Evolutionary conservation across 2,888 invertebrate genomes (phyloP).

Genomic region (Stomorhina lunata): DNA sequence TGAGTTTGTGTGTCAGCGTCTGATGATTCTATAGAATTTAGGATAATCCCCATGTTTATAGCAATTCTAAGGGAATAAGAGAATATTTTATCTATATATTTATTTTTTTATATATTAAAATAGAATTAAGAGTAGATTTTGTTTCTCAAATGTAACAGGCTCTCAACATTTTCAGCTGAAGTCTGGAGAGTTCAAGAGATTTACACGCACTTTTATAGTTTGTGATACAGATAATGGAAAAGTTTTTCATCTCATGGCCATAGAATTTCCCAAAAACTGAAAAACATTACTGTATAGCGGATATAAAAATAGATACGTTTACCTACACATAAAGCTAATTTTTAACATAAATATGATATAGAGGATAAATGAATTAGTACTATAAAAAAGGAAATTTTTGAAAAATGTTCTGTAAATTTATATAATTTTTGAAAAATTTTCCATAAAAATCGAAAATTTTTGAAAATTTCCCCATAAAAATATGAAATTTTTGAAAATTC

Average conservation of each 20-base stretch:
- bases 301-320: not conserved
- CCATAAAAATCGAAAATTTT: too few relatives aligned
- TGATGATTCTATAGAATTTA: constrained; percentile 7
- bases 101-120: constrained; percentile 14
- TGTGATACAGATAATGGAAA: not conserved
- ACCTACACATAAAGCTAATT: too few relatives aligned
- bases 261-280: not conserved
- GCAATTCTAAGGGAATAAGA: constrained; percentile 27
- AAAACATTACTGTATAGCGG: not conserved
- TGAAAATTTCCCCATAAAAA: too few relatives aligned
- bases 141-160: constrained; percentile 77
- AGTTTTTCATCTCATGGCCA: not conserved
- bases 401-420: too few relatives aligned
- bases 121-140: constrained; percentile 74
- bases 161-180: constrained; percentile 67
- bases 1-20: not conserved
- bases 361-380: too few relatives aligned
- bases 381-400: too few relatives aligned
- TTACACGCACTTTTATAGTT: constrained; percentile 11
- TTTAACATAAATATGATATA: too few relatives aligned
- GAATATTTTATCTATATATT: constrained; percentile 8
- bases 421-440: too few relatives aligned
- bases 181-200: not conserved
- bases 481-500: too few relatives aligned
- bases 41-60: constrained; percentile 61